phyloP scores from a whole-genome alignment of 2,888 invertebrate species.

The Megalurothrips usitatus region DNA sequence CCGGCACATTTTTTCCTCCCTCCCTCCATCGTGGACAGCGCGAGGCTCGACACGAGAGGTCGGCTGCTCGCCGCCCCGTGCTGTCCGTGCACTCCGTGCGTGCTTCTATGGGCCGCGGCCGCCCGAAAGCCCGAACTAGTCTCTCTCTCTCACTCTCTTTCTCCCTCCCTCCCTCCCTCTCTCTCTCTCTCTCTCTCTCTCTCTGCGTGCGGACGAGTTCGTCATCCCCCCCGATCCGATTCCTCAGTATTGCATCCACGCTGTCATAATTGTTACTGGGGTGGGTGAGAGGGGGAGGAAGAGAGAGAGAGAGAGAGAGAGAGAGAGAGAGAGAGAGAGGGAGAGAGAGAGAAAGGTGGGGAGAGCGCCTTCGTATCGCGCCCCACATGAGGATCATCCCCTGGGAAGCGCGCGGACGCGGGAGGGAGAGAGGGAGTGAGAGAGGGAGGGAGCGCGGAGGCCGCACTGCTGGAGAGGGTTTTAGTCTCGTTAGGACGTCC shows the following conservation, averaged over 20 bases:
- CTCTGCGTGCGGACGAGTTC: no score
- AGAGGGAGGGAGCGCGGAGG: not conserved
- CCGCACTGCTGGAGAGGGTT: not conserved
- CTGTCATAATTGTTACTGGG: not conserved
- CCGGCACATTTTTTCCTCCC: no score
- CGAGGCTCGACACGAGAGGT: no score
- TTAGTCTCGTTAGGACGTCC: constrained; percentile 20
- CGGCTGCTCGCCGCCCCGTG: no score
- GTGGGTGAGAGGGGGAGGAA: not conserved
- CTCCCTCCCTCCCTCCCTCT: no score
- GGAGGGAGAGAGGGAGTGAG: not conserved
- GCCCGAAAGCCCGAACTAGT: no score
- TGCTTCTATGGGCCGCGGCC: no score
- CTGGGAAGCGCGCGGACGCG: not conserved
- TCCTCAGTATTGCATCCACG: not conserved
- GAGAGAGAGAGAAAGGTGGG: not conserved
- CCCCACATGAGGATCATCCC: not conserved
- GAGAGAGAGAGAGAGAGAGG: not conserved
- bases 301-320: not conserved
- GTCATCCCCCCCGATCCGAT: not conserved
- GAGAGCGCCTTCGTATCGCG: not conserved
- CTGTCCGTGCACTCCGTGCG: no score
- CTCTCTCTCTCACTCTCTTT: no score
- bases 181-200: no score
- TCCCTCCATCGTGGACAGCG: no score